Evolutionary conservation across 2,888 invertebrate genomes (phyloP).

Genomic region (Orthosia incerta): DNA sequence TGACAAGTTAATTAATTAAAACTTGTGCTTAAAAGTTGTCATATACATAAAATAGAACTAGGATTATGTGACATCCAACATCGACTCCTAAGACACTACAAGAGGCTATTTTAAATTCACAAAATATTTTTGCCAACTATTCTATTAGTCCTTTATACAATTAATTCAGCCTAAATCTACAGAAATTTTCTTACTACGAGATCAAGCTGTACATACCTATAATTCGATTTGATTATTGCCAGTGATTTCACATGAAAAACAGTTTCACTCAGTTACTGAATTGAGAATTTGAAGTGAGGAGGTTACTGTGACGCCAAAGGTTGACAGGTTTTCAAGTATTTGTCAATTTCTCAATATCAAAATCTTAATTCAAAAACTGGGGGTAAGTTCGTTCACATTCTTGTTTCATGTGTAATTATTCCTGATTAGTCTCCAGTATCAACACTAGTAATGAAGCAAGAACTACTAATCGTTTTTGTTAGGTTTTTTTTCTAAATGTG

Average conservation of each 20-base stretch:
- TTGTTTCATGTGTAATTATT: too few relatives aligned
- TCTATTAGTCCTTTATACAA: constrained; percentile 13
- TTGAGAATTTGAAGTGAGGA: too few relatives aligned
- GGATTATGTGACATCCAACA: background rate
- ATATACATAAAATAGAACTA: background rate
- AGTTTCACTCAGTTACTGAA: too few relatives aligned
- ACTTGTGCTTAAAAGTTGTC: background rate
- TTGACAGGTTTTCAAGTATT: too few relatives aligned
- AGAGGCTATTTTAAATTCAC: constrained; percentile 10
- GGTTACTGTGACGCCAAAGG: too few relatives aligned
- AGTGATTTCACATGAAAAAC: background rate
- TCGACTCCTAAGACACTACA: background rate
- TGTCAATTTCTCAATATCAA: too few relatives aligned
- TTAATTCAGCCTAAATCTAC: constrained; percentile 16
- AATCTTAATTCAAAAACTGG: too few relatives aligned
- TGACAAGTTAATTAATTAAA: background rate
- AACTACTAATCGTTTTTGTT: background rate
- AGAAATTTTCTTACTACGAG: constrained; percentile 22
- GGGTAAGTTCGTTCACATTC: too few relatives aligned
- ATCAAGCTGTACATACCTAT: constrained; percentile 31
- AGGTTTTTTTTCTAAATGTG: background rate
- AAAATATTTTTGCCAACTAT: constrained; percentile 7
- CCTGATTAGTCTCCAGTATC: too few relatives aligned
- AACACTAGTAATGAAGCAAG: background rate
- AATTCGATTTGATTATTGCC: constrained; percentile 1